Conservation (phyloP, 2,113 vertebrate species). For the Dicaeum eximium region DNA sequence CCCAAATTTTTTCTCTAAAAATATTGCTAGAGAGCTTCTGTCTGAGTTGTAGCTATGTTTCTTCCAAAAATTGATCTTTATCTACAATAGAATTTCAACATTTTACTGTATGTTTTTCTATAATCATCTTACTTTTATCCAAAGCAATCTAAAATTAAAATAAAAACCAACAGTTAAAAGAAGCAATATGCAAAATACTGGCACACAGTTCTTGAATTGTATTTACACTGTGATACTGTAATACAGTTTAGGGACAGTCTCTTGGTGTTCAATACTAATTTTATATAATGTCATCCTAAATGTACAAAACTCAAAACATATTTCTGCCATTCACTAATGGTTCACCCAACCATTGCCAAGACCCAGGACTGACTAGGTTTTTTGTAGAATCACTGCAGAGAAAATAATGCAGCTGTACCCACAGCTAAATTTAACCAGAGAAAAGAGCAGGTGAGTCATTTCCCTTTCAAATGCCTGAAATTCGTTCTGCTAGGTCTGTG, state of each 20-base stretch:
- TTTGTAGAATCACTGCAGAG: background rate
- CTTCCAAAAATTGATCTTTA: background rate
- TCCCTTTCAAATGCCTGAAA: conserved; percentile 1
- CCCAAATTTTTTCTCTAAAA: background rate
- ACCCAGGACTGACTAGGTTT: background rate
- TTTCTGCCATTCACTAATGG: background rate
- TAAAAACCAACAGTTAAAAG: background rate
- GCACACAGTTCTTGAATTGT: background rate
- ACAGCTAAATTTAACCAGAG: conserved; percentile 41
- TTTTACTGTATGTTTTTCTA: background rate
- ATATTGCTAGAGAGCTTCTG: background rate
- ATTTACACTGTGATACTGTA: background rate
- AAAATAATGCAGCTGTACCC: background rate
- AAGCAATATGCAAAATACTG: background rate
- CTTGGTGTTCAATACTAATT: background rate
- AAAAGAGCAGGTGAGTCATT: conserved; percentile 45
- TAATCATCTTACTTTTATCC: background rate
- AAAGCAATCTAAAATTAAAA: background rate
- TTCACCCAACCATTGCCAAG: background rate
- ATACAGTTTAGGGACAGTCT: background rate
- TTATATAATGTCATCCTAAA: background rate
- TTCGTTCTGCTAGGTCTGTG: background rate
- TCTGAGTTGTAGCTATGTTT: background rate
- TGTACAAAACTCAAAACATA: background rate
- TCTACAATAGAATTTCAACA: background rate